phyloP scores from a whole-genome alignment of 2,888 invertebrate species.

The Stegana nigrithorax region DNA sequence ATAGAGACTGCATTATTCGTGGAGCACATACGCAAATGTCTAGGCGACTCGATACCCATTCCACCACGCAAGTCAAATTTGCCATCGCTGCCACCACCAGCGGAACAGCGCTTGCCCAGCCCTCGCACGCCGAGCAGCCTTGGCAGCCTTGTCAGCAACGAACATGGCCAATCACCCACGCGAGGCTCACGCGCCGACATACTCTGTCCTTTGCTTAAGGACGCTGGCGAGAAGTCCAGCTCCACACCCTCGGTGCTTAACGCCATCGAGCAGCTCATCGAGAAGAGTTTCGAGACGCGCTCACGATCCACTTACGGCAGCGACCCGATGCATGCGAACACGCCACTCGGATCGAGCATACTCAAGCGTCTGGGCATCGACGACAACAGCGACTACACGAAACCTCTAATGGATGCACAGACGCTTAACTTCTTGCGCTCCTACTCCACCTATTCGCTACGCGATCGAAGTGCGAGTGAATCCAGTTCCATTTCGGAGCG shows the following conservation, averaged over 20 bases:
- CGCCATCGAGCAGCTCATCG: conserved; percentile 96
- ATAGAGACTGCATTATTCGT: conserved; percentile 93
- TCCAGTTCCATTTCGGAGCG: conserved; percentile 88
- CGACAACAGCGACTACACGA: conserved; percentile 92
- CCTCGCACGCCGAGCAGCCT: conserved; percentile 73
- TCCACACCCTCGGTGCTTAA: conserved; percentile 91
- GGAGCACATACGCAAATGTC: conserved; percentile 92
- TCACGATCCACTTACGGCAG: conserved; percentile 72
- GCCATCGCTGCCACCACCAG: not conserved
- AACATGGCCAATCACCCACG: conserved; percentile 69
- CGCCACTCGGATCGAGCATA: conserved; percentile 90
- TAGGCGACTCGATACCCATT: conserved; percentile 75
- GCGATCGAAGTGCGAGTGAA: conserved; percentile 88
- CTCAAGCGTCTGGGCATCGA: conserved; percentile 92
- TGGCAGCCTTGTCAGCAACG: conserved; percentile 71
- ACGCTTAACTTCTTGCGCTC: conserved; percentile 85
- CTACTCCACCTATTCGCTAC: conserved; percentile 74
- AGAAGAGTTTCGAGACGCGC: conserved; percentile 94
- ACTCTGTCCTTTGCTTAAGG: conserved; percentile 64
- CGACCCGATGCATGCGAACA: conserved; percentile 69
- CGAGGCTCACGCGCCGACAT: conserved; percentile 30
- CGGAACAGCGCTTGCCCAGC: conserved; percentile 65
- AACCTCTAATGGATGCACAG: conserved; percentile 88
- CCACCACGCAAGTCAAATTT: conserved; percentile 32
- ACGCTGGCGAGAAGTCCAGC: conserved; percentile 73